Percentiles rank a stretch among this genome's conserved stretches.
These are phyloP conservation scores for Columba guinea DNA, from an alignment of 2,797 vertebrate species.

Conservation along the genomic window DNA sequence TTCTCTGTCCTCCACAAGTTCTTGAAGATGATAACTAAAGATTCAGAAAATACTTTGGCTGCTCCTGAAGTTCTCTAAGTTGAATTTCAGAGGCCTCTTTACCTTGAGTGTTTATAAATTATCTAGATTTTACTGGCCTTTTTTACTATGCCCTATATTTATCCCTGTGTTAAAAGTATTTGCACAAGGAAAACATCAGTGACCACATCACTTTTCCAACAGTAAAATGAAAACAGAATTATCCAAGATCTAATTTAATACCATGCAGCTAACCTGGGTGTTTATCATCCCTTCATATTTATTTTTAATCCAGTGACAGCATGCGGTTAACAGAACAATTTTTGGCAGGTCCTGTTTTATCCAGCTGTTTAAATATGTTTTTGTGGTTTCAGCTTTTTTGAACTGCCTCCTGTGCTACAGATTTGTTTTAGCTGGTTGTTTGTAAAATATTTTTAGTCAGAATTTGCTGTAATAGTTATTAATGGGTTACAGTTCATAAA, in stretches of 20 bases:
- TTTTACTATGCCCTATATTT: neutral
- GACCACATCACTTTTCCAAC: neutral
- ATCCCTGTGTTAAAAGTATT: neutral
- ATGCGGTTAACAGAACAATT: conserved; percentile 24
- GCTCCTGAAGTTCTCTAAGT: neutral
- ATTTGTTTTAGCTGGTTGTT: conserved; percentile 66
- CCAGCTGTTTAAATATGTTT: conserved; percentile 71
- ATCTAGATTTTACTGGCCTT: neutral
- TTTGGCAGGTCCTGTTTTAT: conserved; percentile 46
- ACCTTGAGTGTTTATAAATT: neutral
- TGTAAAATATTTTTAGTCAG: conserved; percentile 55
- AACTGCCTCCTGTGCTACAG: conserved; percentile 40
- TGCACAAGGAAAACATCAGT: neutral
- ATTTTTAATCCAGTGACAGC: conserved; percentile 61
- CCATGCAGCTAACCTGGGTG: neutral
- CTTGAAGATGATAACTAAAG: neutral
- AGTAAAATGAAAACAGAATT: neutral
- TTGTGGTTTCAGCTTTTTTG: conserved; percentile 56
- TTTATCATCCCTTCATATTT: conserved; percentile 32
- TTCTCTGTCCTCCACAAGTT: neutral
- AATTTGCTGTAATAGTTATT: conserved; percentile 51
- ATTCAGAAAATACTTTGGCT: neutral
- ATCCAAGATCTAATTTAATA: neutral
- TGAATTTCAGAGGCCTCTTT: neutral
- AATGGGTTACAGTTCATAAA: conserved; percentile 18